Evolutionary conservation across 2,113 vertebrate species (phyloP).

Genomic region (Zosterops hypoxanthus): DNA sequence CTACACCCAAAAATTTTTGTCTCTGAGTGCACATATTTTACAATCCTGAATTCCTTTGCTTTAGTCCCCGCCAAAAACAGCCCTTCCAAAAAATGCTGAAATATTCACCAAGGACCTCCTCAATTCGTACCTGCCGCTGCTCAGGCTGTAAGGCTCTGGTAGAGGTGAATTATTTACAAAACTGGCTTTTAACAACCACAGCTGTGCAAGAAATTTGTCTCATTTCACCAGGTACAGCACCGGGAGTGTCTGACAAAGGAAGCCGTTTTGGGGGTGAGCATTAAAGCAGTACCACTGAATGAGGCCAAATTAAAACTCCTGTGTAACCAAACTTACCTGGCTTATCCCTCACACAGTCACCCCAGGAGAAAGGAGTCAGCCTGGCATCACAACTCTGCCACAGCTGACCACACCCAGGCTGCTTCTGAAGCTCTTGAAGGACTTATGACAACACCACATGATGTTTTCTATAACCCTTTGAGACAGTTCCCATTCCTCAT

Average conservation of each 20-base stretch:
- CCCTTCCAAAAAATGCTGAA: background rate
- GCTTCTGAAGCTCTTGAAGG: background rate
- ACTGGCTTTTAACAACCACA: background rate
- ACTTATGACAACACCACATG: background rate
- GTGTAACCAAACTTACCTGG: background rate
- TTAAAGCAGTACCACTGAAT: background rate
- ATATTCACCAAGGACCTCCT: background rate
- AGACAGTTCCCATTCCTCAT: background rate
- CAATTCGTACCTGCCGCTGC: background rate
- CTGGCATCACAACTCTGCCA: background rate
- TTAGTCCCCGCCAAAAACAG: background rate
- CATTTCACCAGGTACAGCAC: background rate
- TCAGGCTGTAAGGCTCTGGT: background rate
- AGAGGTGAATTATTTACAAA: background rate
- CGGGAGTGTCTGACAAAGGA: background rate
- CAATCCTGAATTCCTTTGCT: background rate
- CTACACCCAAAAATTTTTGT: background rate
- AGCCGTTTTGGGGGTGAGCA: background rate
- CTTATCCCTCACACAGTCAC: background rate
- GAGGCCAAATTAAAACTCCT: background rate
- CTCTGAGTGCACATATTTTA: background rate
- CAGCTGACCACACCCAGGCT: fast-evolving
- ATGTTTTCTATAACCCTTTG: background rate
- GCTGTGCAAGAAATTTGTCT: background rate
- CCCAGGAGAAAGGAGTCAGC: background rate